Evolutionary conservation across 2,797 vertebrate genomes (phyloP), one percentile per base, ranked within the genome.

Genomic region (Enoplosus armatus): DNA sequence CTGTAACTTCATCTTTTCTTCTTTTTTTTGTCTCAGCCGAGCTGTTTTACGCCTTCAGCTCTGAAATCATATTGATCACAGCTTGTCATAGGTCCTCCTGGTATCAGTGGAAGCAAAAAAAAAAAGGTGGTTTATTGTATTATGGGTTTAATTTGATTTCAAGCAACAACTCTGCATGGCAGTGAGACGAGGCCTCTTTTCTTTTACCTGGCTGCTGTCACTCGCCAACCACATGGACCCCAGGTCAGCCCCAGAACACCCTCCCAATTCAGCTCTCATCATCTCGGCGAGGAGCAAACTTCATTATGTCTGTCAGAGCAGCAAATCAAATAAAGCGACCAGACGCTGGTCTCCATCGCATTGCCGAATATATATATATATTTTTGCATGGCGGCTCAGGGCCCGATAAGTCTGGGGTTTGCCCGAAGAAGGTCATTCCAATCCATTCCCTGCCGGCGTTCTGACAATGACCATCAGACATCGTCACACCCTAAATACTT

Each of bases 21-120:
- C n/a, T 87, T 93, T 92, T n/a, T 87, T 50, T 50, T n/a, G 93
- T 94, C 91, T 94, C 95, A 92, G 88, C 92, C 93, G 90, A 95
- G 95, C 95, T 96, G 95, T 96, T 96, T n/a, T 96, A 95, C 96
- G 94, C 95, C 93, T 94, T 94, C 95, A 94, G 94, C 92, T 93
- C 94, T 95, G 92, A 94, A 95, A 95, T 95, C 91, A 90, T 96
- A 97, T 97, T 86, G 97, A 98, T 97, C 95, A 94, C 92, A 83
- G 82, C 90, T 91, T 92, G 91, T 91, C 90, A 93, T 92, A 88
- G 94, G 90, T 92, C 87, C 80, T 91, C 63, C 63, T 72, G 82
- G 88, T 93, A 89, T 94, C 90, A 91, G 73, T 83, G 77, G 35
- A 86, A 79, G 89, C 83, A 87, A 85, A 93, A 89, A 82, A 87